A percentile compares a stretch with the other conserved stretches of the same genome.
Evolutionary conservation across 2,797 vertebrate genomes (phyloP).

Genomic region (Furcifer pardalis): DNA sequence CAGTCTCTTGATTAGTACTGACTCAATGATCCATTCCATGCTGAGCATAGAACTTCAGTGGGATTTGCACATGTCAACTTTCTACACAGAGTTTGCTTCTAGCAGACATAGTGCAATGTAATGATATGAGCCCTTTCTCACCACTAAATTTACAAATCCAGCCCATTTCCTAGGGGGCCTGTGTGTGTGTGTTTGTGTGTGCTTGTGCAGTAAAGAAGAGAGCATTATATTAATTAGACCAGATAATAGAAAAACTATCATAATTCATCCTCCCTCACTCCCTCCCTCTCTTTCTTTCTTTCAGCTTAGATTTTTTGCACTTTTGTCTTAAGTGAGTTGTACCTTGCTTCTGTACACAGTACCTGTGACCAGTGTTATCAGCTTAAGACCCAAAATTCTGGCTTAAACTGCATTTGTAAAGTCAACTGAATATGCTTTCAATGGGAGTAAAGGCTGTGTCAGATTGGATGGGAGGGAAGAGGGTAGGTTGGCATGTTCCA

Average conservation of each 20-base stretch:
- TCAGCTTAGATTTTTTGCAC: background rate
- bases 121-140: background rate
- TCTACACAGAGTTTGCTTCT: background rate
- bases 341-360: background rate
- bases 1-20: background rate
- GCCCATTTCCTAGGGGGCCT: too few relatives aligned
- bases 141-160: background rate
- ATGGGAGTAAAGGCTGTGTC: background rate
- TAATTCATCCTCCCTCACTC: background rate
- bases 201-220: background rate
- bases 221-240: background rate
- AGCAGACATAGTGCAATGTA: background rate
- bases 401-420: background rate
- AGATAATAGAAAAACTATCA: background rate
- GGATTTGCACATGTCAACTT: background rate
- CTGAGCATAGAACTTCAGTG: background rate
- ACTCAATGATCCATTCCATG: background rate
- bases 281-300: accelerated
- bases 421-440: too few relatives aligned
- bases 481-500: too few relatives aligned
- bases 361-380: background rate
- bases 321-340: background rate
- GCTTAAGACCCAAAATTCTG: background rate
- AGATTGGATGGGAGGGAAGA: background rate
- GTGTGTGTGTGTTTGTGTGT: too few relatives aligned